Evolutionary conservation across 2,113 vertebrate genomes (phyloP), one percentile per base, ranked within the genome.

Genomic region (Semnornis frantzii): DNA sequence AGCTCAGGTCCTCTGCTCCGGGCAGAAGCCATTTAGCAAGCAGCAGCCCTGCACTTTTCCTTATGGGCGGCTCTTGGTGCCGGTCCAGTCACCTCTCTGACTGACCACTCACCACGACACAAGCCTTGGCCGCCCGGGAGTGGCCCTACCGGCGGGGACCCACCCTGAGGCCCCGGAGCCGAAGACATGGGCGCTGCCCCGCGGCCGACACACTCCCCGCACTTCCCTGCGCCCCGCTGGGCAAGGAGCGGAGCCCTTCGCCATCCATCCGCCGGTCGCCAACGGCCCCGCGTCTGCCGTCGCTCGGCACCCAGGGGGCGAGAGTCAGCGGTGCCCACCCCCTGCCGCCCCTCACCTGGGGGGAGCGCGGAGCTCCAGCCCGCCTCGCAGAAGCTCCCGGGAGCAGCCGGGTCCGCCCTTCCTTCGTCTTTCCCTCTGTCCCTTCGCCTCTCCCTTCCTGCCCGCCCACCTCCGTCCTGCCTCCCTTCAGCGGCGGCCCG

Each of bases 291-390:
- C 28, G 12, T 20, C 27, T 7, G 33, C 46, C 46, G 46, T 6
- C 12, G 62, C 37, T 66, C 62, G 2, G 50, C 21, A 15, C 44
- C 14, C 28, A 24, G 9, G 14, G 12, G 19, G 4, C 23, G 27
- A 10, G 20, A 34, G 14, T 76, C 34, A 17, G 15, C 52, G 1
- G 6, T 5, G 57, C 48, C 15, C 48, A 11, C 3, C 12, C 50
- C 46, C 65, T 6, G 11, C 48, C 19, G 25, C 33, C 82, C 48
- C 79, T 93, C 91, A 87, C 93, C 93, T 94, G 77, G 34, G 77
- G 54, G 46, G 25, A 64, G 66, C 66, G 58, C 58, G 31, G 11
- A 24, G 44, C 82, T 66, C 71, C 66, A 31, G 10, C 60, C 65
- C 59, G 30, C 39, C 70, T 82, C 5, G 20, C 60, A 9, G 24